These are phyloP conservation scores for Congeria kusceri DNA, from an alignment of 2,888 invertebrate species.

Conservation along the genomic window DNA sequence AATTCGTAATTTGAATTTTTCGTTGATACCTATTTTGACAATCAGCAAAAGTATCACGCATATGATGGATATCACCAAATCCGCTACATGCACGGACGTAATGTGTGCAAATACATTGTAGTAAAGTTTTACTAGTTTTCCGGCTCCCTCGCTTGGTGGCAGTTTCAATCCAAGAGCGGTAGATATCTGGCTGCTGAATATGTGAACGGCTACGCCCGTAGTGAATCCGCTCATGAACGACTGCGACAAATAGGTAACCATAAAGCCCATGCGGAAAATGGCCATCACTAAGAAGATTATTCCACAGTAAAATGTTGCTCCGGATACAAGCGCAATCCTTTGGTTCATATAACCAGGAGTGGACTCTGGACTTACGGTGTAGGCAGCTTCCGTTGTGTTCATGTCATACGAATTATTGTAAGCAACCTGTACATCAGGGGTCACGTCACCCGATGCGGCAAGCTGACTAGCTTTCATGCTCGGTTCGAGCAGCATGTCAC, in stretches of 20 bases:
- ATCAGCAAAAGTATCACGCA: constrained; percentile 89
- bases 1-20: constrained; percentile 71
- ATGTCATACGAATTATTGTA: constrained; percentile 9
- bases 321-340: constrained; percentile 68
- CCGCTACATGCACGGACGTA: constrained; percentile 88
- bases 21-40: constrained; percentile 82
- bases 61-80: constrained; percentile 89
- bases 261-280: constrained; percentile 69
- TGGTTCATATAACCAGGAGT: constrained; percentile 34
- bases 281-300: constrained; percentile 69
- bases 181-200: constrained; percentile 68
- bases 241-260: constrained; percentile 72
- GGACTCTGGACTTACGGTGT: not conserved
- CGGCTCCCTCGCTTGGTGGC: constrained; percentile 49
- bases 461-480: constrained; percentile 28
- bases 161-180: constrained; percentile 64
- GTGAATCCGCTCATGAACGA: constrained; percentile 76
- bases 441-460: not conserved
- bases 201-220: constrained; percentile 70
- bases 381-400: constrained; percentile 45
- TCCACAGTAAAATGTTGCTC: constrained; percentile 63
- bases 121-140: constrained; percentile 86
- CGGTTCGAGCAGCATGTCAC: constrained; percentile 51
- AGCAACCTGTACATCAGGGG: constrained; percentile 1
- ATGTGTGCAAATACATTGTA: constrained; percentile 88